Conservation (phyloP, 2,797 vertebrate genomes). For the Hephaestus fuliginosus region DNA sequence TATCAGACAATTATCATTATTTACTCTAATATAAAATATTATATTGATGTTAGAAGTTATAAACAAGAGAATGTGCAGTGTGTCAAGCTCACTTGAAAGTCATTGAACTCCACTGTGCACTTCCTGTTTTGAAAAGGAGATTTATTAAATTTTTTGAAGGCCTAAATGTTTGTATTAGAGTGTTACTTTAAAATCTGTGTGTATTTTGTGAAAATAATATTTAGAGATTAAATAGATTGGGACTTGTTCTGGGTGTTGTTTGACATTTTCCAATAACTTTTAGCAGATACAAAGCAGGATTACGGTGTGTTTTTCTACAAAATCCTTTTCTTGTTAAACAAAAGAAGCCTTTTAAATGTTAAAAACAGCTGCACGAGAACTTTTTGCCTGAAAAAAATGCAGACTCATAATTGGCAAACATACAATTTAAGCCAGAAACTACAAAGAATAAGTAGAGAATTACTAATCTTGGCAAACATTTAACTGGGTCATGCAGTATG, state of each 20-base stretch:
- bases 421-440: not conserved
- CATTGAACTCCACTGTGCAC: not conserved
- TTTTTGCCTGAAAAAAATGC: not conserved
- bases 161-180: not conserved
- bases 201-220: not conserved
- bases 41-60: not conserved
- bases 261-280: not conserved
- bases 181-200: not conserved
- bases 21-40: not conserved
- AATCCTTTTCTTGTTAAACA: not conserved
- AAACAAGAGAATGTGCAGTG: not conserved
- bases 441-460: not conserved
- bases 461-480: not conserved
- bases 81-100: not conserved
- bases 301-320: not conserved
- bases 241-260: not conserved
- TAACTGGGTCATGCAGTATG: not conserved
- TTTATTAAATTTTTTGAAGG: not conserved
- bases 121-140: slow-evolving; percentile 33
- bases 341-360: not conserved
- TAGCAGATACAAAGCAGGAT: slow-evolving; percentile 4
- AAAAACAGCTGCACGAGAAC: not conserved
- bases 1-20: not conserved
- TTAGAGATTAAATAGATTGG: not conserved
- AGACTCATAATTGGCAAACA: not conserved